phyloP scores from a whole-genome alignment of 2,888 invertebrate species.

The Aelia acuminata region DNA sequence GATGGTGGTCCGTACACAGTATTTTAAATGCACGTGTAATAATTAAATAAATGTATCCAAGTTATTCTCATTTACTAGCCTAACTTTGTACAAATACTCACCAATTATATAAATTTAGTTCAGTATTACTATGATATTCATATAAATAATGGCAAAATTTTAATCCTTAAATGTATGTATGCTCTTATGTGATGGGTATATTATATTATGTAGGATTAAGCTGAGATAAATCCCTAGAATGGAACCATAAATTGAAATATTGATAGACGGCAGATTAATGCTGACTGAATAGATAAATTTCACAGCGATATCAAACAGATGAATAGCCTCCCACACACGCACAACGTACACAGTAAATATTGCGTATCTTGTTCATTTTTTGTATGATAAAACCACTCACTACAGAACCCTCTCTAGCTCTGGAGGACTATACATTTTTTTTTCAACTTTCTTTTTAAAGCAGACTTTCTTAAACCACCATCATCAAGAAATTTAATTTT shows the following conservation, averaged over 20 bases:
- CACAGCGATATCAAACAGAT: neutral
- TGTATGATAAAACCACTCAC: neutral
- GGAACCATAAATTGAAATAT: neutral
- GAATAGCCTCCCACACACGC: neutral
- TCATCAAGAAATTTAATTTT: neutral
- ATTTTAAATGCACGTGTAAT: no score
- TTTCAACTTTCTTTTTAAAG: conserved; percentile 68
- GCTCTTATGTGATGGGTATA: neutral
- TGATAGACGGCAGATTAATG: neutral
- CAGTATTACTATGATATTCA: no score
- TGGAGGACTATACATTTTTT: conserved; percentile 68
- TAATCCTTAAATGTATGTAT: neutral
- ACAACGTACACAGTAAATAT: neutral
- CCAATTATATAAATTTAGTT: no score
- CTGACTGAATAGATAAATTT: conserved; percentile 27
- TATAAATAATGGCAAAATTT: neutral
- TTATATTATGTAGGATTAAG: conserved; percentile 10
- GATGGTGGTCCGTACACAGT: no score
- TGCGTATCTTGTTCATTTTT: conserved; percentile 1
- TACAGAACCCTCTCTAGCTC: conserved; percentile 58
- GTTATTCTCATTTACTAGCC: no score
- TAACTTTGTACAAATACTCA: no score
- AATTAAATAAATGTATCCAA: no score
- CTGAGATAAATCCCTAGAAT: conserved; percentile 9
- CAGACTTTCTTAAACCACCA: neutral